Conservation (phyloP, 2,888 invertebrate species). For the Drosophila seclusa region DNA sequence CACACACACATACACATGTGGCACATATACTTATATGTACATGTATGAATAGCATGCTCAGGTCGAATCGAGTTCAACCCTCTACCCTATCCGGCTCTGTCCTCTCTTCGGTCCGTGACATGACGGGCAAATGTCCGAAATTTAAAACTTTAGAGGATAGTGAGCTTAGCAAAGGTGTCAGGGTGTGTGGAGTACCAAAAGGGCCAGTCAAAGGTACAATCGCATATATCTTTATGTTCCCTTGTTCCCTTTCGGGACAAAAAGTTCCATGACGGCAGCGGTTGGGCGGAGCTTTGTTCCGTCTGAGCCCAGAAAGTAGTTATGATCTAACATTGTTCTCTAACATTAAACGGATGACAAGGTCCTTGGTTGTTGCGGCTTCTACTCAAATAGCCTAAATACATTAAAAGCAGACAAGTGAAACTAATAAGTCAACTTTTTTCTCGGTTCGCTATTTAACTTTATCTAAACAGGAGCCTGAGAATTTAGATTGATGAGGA, state of each 20-base stretch:
- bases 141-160: constrained; percentile 74
- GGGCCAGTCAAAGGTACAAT: neutral
- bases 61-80: constrained; percentile 59
- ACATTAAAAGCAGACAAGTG: neutral
- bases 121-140: constrained; percentile 79
- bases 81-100: constrained; percentile 40
- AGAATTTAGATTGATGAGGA: fast-evolving
- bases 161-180: constrained; percentile 26
- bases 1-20: constrained; percentile 15
- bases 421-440: neutral
- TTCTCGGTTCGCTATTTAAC: neutral
- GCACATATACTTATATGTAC: constrained; percentile 1
- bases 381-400: neutral
- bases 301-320: constrained; percentile 48
- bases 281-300: constrained; percentile 53
- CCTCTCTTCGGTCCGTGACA: constrained; percentile 50
- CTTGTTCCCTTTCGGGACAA: constrained; percentile 3
- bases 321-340: constrained; percentile 64
- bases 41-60: constrained; percentile 36
- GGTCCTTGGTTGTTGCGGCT: constrained; percentile 9
- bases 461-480: neutral
- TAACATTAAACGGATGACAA: constrained; percentile 39
- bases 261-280: constrained; percentile 32
- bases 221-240: neutral
- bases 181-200: constrained; percentile 16